Conservation (phyloP, 2,888 invertebrate genomes). For the Ichneumon xanthorius region DNA sequence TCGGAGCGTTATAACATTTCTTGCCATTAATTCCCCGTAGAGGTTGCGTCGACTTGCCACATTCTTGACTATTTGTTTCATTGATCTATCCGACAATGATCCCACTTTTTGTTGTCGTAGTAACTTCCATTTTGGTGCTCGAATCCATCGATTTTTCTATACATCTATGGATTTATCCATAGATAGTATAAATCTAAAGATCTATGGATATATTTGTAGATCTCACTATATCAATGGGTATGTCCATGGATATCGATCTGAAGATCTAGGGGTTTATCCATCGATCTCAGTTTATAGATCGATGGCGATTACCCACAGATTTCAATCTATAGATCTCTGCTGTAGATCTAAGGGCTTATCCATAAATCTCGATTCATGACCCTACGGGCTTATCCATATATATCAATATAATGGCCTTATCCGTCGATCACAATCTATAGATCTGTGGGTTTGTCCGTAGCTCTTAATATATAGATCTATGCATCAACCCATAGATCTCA, state of each 20-base stretch:
- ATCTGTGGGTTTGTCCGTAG: background rate
- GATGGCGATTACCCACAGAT: background rate
- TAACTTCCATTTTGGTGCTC: background rate
- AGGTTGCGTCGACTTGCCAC: background rate
- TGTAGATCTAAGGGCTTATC: too few species aligned
- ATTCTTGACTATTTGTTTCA: slow-evolving; percentile 2
- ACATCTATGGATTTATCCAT: background rate
- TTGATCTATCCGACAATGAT: background rate
- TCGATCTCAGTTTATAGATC: background rate
- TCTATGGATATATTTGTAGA: background rate
- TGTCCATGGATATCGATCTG: too few species aligned
- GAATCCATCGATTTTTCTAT: background rate
- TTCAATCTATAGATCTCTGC: background rate
- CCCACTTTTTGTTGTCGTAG: background rate
- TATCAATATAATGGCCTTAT: background rate
- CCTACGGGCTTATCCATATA: too few species aligned
- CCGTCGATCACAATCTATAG: background rate
- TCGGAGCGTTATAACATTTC: background rate
- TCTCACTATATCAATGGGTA: too few species aligned
- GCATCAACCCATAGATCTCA: background rate
- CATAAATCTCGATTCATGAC: too few species aligned
- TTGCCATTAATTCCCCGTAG: background rate
- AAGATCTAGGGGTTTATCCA: too few species aligned
- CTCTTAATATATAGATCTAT: background rate
- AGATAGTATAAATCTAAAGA: background rate